Base-by-base conservation (phyloP, 2,113 vertebrate species). In the Empidonax alnorum region DNA sequence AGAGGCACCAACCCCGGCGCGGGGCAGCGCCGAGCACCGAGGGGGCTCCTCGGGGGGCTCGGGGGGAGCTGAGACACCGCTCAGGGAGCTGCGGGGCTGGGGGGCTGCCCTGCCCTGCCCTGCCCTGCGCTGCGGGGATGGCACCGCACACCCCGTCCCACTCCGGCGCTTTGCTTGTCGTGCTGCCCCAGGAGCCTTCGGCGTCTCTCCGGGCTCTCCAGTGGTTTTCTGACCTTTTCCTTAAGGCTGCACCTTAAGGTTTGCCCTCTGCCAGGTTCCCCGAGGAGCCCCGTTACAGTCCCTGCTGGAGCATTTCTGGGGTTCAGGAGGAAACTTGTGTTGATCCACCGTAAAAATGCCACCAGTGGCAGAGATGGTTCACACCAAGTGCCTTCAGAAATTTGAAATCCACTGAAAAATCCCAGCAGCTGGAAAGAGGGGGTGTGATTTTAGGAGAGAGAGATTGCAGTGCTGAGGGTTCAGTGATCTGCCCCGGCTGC, bases 1-100 rank as follows among this genome's bases (percentile, higher is more conserved):
- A 94, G 84, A 95, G 94, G 94, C 84, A 17, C 82, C 65, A 81
- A 90, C 21, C 33, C 30, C 47, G 12, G 22, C 16, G 41, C 27
- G 58, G 72, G 50, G 71, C 59, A 23, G 59, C 9, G 82, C 37
- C 6, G 41, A 35, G 47, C 25, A 2, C 21, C 13, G 28, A 9
- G 5, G 8, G 42, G 42, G 44, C 44, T 44, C 44, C 25, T 58
- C 28, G 53, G n/a, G 69, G 49, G 37, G 68, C 25, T 44, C 61
- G 5, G 56, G 49, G 30, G 56, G 17, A 12, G 52, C 18, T 58
- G 86, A 73, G 65, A 35, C 67, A 35, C 49, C 58, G 11, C 41
- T 72, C 56, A 8, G 23, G 17, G 7, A 12, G 23, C 11, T 35
- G 55, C 12, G 55, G 56, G 33, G 13, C 5, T n/a, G 21, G 18